These are phyloP conservation scores for Bombus cullumanus DNA, from an alignment of 1,140 invertebrate species.

Conservation along the genomic window DNA sequence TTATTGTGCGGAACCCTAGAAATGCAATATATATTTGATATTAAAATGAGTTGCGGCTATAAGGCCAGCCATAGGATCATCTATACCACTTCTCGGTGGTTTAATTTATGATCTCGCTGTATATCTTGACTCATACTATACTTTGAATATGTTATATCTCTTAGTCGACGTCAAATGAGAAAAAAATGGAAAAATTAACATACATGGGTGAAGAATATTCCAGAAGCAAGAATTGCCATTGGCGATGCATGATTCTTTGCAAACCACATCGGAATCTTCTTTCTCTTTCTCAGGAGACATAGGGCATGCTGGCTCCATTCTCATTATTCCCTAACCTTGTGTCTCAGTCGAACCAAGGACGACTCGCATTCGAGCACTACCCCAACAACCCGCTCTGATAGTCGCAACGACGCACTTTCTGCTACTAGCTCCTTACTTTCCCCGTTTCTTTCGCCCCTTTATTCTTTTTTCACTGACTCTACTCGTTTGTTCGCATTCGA, in stretches of 20 bases:
- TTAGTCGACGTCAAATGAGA: background rate
- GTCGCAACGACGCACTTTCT: constrained; percentile 43
- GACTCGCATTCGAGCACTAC: constrained; percentile 50
- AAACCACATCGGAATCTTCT: constrained; percentile 57
- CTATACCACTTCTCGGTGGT: background rate
- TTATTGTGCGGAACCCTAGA: background rate
- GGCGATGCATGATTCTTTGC: constrained; percentile 65
- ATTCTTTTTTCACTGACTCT: background rate
- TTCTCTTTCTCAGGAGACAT: constrained; percentile 53
- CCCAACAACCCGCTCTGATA: constrained; percentile 1
- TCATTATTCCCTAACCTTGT: constrained; percentile 60
- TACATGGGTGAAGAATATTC: constrained; percentile 79
- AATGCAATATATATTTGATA: too few species aligned
- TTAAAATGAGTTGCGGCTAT: background rate
- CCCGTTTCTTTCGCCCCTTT: background rate
- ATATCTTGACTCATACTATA: background rate
- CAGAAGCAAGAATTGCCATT: constrained; percentile 75
- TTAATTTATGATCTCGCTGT: background rate
- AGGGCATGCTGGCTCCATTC: constrained; percentile 62
- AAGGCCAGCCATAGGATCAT: background rate
- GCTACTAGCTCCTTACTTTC: background rate
- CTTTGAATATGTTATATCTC: too few species aligned
- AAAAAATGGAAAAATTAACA: constrained; percentile 41
- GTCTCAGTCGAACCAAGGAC: constrained; percentile 23
- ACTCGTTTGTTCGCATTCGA: background rate